phyloP scores from a whole-genome alignment of 2,113 vertebrate genomes.

The Regulus satrapa region DNA sequence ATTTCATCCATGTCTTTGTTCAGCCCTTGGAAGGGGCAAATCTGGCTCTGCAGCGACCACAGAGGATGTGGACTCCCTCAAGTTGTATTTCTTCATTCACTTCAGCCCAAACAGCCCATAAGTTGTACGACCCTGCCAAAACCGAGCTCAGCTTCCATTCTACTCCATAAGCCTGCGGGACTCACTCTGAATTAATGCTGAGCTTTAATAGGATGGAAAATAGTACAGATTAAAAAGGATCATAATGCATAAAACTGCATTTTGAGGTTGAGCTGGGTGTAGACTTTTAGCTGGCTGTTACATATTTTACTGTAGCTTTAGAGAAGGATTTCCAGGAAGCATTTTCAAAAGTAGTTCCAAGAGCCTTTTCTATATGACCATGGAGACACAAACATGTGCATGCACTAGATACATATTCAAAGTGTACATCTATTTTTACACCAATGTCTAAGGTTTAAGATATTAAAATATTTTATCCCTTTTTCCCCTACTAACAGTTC shows the following conservation, averaged over 20 bases:
- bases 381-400: neutral
- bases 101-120: neutral
- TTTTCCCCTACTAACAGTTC: neutral
- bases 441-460: neutral
- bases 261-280: neutral
- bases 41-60: neutral
- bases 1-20: neutral
- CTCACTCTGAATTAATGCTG: neutral
- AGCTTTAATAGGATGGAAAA: neutral
- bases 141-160: neutral
- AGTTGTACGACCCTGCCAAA: neutral
- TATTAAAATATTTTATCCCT: neutral
- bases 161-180: neutral
- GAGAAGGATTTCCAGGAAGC: neutral
- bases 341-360: neutral
- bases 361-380: neutral
- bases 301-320: neutral
- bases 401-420: neutral
- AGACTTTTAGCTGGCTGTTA: neutral
- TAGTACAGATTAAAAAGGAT: neutral
- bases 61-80: neutral
- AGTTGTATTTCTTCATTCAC: neutral
- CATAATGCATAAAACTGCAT: neutral
- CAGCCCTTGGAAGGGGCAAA: neutral
- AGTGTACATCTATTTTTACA: neutral